These are phyloP conservation scores for Pseudochaenichthys georgianus DNA, from an alignment of 2,797 vertebrate genomes.

Conservation along the genomic window DNA sequence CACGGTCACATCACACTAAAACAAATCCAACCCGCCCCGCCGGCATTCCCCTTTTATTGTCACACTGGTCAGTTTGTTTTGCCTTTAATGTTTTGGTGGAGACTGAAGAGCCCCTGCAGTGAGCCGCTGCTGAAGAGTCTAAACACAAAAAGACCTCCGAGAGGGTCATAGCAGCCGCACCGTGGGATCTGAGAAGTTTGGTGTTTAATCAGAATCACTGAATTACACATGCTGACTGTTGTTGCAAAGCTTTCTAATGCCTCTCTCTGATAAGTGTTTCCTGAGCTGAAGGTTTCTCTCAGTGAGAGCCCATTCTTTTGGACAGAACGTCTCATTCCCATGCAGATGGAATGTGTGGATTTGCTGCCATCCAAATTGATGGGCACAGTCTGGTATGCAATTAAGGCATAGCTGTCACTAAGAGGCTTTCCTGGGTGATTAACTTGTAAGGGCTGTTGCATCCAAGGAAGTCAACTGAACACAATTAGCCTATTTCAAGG, in stretches of 20 bases:
- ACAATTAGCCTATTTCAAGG: slow-evolving; percentile 78
- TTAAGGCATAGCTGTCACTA: slow-evolving; percentile 80
- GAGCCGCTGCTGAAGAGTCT: slow-evolving; percentile 45
- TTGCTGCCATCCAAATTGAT: slow-evolving; percentile 77
- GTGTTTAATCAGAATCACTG: slow-evolving; percentile 38
- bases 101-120: slow-evolving; percentile 50
- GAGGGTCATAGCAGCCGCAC: slow-evolving; percentile 36
- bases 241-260: neutral
- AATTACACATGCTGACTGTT: slow-evolving; percentile 39
- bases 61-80: slow-evolving; percentile 70
- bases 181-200: slow-evolving; percentile 50
- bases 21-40: slow-evolving; percentile 53
- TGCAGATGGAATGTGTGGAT: slow-evolving; percentile 76
- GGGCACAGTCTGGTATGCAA: slow-evolving; percentile 79
- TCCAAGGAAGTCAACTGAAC: slow-evolving; percentile 81
- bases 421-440: slow-evolving; percentile 82
- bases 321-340: slow-evolving; percentile 66
- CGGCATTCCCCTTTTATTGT: slow-evolving; percentile 68
- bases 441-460: slow-evolving; percentile 79
- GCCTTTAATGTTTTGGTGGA: slow-evolving; percentile 64
- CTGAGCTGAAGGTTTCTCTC: slow-evolving; percentile 22
- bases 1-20: slow-evolving; percentile 62
- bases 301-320: slow-evolving; percentile 28
- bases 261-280: slow-evolving; percentile 21
- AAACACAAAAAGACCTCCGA: slow-evolving; percentile 48